A percentile compares a stretch with the other conserved stretches of the same genome.
phyloP scores from a whole-genome alignment of 2,113 vertebrate species.

The Labrus mixtus region DNA sequence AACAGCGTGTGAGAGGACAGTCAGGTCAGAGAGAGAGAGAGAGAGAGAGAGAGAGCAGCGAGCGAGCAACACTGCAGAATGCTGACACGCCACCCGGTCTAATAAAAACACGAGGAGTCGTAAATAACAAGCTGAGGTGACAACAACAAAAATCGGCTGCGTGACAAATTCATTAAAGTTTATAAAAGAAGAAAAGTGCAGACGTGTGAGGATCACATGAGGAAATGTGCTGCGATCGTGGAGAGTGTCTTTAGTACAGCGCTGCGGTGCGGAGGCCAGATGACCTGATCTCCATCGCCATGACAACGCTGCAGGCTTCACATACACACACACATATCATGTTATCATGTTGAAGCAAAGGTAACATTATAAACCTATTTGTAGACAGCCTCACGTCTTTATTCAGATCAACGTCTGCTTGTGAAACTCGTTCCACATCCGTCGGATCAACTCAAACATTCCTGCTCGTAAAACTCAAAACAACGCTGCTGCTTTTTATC shows the following conservation, averaged over 20 bases:
- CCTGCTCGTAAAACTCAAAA: not conserved
- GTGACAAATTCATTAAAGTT: not conserved
- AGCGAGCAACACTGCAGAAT: constrained; percentile 10
- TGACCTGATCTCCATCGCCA: not conserved
- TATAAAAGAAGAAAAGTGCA: not conserved
- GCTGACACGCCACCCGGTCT: constrained; percentile 18
- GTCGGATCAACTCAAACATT: not conserved
- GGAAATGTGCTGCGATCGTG: not conserved
- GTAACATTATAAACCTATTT: not conserved
- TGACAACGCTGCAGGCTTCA: not conserved
- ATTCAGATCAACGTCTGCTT: not conserved
- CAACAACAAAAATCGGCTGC: constrained; percentile 9
- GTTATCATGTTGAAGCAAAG: not conserved
- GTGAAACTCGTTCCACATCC: not conserved
- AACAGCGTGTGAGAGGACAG: constrained; percentile 4
- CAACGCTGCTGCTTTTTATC: not conserved
- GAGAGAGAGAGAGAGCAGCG: not conserved
- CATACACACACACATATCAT: not conserved
- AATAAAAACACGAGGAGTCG: constrained; percentile 35
- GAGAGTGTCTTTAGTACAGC: too few relatives aligned
- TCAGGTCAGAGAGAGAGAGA: constrained; percentile 26
- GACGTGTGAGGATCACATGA: not conserved
- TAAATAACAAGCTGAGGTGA: constrained; percentile 43
- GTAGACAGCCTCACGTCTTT: not conserved
- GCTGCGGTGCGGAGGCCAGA: not conserved